phyloP scores from a whole-genome alignment of 2,888 invertebrate genomes.

The Hydriomena furcata region DNA sequence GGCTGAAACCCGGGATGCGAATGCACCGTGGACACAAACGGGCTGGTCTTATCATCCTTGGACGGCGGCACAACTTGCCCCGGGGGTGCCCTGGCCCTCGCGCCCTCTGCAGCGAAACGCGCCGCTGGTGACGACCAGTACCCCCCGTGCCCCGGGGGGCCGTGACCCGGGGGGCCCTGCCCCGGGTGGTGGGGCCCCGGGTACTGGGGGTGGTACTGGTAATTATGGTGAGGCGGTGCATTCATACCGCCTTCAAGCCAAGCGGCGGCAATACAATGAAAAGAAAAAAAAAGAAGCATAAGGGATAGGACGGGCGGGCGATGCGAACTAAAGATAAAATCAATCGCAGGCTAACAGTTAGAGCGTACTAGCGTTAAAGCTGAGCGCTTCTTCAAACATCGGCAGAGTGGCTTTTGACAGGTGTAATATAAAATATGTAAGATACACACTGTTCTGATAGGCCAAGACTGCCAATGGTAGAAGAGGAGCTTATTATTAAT shows the following conservation, averaged over 20 bases:
- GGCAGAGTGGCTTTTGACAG: neutral
- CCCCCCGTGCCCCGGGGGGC: conserved; percentile 27
- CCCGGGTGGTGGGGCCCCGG: conserved; percentile 54
- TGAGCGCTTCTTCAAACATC: conserved; percentile 38
- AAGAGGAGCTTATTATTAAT: conserved; percentile 21
- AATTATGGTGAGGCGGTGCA: conserved; percentile 82
- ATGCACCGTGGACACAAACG: conserved; percentile 94
- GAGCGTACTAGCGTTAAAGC: conserved; percentile 61
- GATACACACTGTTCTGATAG: too few relatives aligned
- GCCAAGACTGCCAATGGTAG: conserved; percentile 6
- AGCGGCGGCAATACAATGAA: conserved; percentile 83
- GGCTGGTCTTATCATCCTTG: conserved; percentile 89
- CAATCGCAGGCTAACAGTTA: conserved; percentile 64
- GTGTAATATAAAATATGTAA: neutral
- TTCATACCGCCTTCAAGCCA: conserved; percentile 84
- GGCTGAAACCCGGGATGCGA: conserved; percentile 97
- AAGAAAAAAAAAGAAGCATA: conserved; percentile 81
- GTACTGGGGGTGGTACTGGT: conserved; percentile 81
- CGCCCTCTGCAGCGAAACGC: conserved; percentile 81
- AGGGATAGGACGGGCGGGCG: conserved; percentile 69
- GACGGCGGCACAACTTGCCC: conserved; percentile 43
- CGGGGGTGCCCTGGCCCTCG: conserved; percentile 58
- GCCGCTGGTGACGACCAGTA: conserved; percentile 55
- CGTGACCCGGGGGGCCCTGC: conserved; percentile 53
- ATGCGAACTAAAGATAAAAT: conserved; percentile 65